Percentiles rank a stretch among this genome's conserved stretches.
These are phyloP conservation scores for Barnardius zonarius DNA, from an alignment of 2,113 vertebrate species.

Conservation along the genomic window DNA sequence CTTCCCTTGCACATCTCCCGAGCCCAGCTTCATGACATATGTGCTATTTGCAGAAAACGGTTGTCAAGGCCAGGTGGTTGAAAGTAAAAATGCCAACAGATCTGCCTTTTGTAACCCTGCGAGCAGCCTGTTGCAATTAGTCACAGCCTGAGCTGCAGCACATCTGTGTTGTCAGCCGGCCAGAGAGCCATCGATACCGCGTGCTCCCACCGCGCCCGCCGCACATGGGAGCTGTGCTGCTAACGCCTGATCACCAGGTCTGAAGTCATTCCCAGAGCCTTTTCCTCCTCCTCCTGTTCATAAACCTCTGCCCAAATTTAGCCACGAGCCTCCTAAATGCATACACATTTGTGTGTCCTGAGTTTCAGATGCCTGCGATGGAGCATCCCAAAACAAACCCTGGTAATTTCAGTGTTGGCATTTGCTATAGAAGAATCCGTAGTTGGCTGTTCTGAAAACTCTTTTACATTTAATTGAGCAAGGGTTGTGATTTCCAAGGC, in stretches of 20 bases:
- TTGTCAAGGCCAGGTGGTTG: constrained; percentile 64
- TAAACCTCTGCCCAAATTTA: constrained; percentile 8
- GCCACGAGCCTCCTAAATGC: background rate
- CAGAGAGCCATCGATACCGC: constrained; percentile 37
- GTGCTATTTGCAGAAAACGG: constrained; percentile 35
- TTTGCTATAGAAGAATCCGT: background rate
- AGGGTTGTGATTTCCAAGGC: background rate
- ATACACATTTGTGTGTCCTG: background rate
- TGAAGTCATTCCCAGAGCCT: background rate
- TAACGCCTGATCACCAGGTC: background rate
- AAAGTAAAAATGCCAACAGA: constrained; percentile 65
- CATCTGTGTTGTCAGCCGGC: constrained; percentile 68
- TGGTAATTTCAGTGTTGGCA: rapidly evolving
- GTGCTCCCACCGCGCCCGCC: background rate
- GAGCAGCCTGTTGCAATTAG: constrained; percentile 67
- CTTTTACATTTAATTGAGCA: background rate
- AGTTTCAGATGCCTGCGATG: background rate
- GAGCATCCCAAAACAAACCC: constrained; percentile 9
- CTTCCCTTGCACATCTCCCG: background rate
- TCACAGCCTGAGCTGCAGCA: constrained; percentile 31
- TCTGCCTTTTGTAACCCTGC: constrained; percentile 57
- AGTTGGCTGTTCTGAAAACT: background rate
- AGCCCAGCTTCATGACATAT: constrained; percentile 6
- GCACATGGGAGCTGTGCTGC: constrained; percentile 32
- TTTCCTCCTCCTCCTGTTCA: background rate